Conservation (phyloP, 1,140 invertebrate genomes). For the Drosophila fuyamai region DNA sequence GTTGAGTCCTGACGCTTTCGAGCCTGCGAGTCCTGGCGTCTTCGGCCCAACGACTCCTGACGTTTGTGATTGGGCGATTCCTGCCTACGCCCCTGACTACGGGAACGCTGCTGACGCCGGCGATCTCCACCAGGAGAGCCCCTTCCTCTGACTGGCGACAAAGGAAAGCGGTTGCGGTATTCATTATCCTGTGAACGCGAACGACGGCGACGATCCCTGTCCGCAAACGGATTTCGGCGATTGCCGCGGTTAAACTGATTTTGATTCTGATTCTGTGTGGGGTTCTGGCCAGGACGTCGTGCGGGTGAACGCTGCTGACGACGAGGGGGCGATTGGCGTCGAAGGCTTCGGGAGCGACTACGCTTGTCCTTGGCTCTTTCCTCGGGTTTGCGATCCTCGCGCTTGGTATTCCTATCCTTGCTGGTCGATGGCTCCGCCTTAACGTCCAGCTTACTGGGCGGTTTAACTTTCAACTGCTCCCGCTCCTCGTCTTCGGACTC, state of each 20-base stretch:
- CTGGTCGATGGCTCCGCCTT: constrained; percentile 15
- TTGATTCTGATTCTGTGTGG: constrained; percentile 27
- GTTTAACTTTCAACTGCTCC: constrained; percentile 28
- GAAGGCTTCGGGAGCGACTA: constrained; percentile 51
- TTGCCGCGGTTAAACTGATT: constrained; percentile 46
- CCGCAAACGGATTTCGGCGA: constrained; percentile 72
- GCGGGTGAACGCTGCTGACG: constrained; percentile 57
- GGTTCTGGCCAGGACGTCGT: constrained; percentile 33
- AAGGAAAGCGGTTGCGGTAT: constrained; percentile 71
- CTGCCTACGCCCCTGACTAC: constrained; percentile 57
- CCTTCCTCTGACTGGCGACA: constrained; percentile 64
- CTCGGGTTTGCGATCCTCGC: constrained; percentile 39
- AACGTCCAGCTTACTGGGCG: constrained; percentile 29
- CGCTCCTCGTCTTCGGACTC: constrained; percentile 41
- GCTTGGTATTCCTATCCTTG: constrained; percentile 24
- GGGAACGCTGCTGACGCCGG: constrained; percentile 58
- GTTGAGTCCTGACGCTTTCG: constrained; percentile 32
- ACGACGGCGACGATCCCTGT: constrained; percentile 67
- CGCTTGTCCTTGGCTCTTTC: constrained; percentile 33
- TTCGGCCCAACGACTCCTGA: constrained; percentile 21
- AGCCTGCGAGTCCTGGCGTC: constrained; percentile 20
- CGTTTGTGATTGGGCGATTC: constrained; percentile 44
- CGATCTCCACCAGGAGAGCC: constrained; percentile 54
- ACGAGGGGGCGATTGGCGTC: constrained; percentile 60
- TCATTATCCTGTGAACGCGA: constrained; percentile 70